Base-by-base conservation (phyloP, 2,113 vertebrate genomes). In the Scopus umbretta region DNA sequence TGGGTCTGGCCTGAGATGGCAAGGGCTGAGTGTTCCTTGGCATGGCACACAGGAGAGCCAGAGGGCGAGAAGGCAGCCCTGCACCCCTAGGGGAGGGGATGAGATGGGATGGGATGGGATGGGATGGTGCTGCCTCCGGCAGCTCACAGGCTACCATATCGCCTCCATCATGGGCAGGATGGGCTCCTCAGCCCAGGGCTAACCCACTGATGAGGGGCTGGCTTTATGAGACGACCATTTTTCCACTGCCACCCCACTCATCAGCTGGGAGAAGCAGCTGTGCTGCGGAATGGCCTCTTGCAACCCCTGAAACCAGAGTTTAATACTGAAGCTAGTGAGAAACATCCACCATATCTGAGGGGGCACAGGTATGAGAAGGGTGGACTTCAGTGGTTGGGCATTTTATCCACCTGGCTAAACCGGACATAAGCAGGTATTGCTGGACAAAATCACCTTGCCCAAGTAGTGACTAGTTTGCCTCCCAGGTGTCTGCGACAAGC, bases 91-190 rank as follows among this genome's bases (percentile, higher is more conserved):
- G 34, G 29, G 10, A 32, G 3, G 26, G 42, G 27, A 32, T 6
- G 27, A 36, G 29, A 19, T 3, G 17, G 42, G 45, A 13, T 10
- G 19, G 58, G 17, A 38, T 12, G 50, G 29, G 42, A 40, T 30
- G 36, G 49, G 21, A 36, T 23, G 34, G n/a, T 36, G 53, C 38
- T 67, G 61, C 12, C 45, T 40, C 19, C 9, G 2, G 42, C 32
- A 78, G 32, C 0, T 3, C 26, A 8, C 62, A 38, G 21, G 36
- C 8, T 25, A 19, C 58, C 1, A 0, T 42, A 34, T 49, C 1
- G 1, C 38, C 22, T 67, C 42, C 43, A 9, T 30, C 42, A 18
- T 0, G 2, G 32, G 36, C 32, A 50, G 19, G 19, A 15, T 27
- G 19, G 29, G 11, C 55, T 63, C 32, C 74, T 75, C 23, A 63